A percentile compares a stretch with the other conserved stretches of the same genome.
These are phyloP conservation scores for Lepidurus packardi DNA, from an alignment of 1,140 invertebrate species.

Conservation along the genomic window DNA sequence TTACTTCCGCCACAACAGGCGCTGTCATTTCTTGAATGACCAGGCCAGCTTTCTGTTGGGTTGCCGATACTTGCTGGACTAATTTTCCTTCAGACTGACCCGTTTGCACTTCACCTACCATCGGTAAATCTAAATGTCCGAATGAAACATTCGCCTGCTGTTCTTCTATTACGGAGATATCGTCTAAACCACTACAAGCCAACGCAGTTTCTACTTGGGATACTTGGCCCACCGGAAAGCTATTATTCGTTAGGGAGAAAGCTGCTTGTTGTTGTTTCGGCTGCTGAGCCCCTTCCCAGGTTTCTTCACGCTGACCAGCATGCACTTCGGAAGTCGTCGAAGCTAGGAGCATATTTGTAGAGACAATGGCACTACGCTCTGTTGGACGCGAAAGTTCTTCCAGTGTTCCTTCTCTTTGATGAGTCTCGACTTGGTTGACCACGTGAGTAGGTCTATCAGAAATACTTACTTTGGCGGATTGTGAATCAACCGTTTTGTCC, in stretches of 20 bases:
- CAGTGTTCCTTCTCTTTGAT: not conserved
- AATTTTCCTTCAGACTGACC: not conserved
- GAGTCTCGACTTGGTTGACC: not conserved
- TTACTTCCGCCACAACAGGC: not conserved
- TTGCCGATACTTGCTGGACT: not conserved
- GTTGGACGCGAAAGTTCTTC: not conserved
- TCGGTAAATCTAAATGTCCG: not conserved
- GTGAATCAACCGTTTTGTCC: constrained; percentile 23
- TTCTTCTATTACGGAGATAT: not conserved
- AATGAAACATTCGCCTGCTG: constrained; percentile 23
- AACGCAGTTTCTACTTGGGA: constrained; percentile 11
- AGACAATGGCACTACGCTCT: not conserved
- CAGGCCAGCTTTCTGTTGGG: not conserved
- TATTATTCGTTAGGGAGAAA: not conserved
- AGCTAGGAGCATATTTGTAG: not conserved
- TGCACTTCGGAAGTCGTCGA: constrained; percentile 17
- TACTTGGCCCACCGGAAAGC: constrained; percentile 8
- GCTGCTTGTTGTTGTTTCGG: constrained; percentile 6
- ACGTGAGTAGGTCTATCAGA: not conserved
- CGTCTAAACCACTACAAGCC: not conserved
- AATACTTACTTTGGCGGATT: constrained; percentile 17
- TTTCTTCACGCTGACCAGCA: not conserved
- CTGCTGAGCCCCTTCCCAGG: not conserved
- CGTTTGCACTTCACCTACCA: not conserved
- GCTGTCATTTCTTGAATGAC: not conserved